Conservation (phyloP, 2,888 invertebrate genomes). For the Drosophila pseudotalamancana region DNA sequence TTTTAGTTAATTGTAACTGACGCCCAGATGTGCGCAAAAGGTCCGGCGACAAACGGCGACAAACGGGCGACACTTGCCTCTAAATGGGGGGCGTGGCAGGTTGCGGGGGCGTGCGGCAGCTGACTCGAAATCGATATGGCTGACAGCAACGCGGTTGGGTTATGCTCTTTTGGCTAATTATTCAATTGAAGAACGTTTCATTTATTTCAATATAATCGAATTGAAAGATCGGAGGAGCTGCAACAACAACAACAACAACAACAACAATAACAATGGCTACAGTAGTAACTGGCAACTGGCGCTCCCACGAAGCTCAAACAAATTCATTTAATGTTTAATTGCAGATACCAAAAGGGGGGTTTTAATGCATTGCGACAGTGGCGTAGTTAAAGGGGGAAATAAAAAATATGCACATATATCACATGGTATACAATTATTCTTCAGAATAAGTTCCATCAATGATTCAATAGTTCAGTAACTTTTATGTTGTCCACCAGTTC, state of each 20-base stretch:
- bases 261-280: constrained; percentile 1
- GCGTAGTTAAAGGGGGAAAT: not conserved
- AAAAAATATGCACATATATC: not conserved
- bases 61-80: constrained; percentile 60
- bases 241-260: constrained; percentile 35
- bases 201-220: constrained; percentile 83
- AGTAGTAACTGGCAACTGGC: constrained; percentile 28
- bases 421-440: no score
- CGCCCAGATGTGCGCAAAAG: constrained; percentile 69
- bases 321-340: constrained; percentile 76
- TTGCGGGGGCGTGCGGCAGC: not conserved
- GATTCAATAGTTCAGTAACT: no score
- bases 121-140: constrained; percentile 55
- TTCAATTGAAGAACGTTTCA: constrained; percentile 79
- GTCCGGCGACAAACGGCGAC: constrained; percentile 44
- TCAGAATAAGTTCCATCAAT: no score
- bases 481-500: no score
- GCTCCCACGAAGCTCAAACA: constrained; percentile 79
- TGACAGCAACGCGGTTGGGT: not conserved
- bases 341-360: constrained; percentile 34
- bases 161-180: constrained; percentile 64
- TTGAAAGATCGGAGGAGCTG: constrained; percentile 75
- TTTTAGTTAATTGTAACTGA: constrained; percentile 68
- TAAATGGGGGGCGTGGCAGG: not conserved
- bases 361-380: constrained; percentile 18